Evolutionary conservation across 2,797 vertebrate species (phyloP).

Genomic region (Pangasius macronema): DNA sequence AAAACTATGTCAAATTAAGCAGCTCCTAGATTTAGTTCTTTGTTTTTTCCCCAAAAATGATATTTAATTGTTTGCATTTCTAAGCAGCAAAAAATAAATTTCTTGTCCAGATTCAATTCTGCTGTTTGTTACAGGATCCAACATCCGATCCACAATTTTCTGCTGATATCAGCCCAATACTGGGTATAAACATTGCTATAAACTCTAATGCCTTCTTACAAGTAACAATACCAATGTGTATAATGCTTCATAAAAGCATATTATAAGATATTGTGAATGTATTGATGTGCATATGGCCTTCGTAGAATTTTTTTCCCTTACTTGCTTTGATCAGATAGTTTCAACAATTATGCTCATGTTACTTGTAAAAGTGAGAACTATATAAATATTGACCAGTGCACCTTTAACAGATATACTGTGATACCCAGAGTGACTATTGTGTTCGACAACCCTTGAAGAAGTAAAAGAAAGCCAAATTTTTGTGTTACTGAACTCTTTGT

Average conservation of each 20-base stretch:
- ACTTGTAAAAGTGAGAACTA: neutral
- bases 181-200: neutral
- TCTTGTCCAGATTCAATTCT: neutral
- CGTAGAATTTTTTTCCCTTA: neutral
- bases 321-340: neutral
- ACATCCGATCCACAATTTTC: neutral
- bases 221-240: neutral
- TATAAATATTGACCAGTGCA: neutral
- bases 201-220: neutral
- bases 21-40: neutral
- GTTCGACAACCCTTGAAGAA: neutral
- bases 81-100: neutral
- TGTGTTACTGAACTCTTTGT: conserved; percentile 17
- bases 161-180: neutral
- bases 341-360: neutral
- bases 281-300: too few species aligned
- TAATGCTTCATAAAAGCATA: neutral
- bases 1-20: neutral
- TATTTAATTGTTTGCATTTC: conserved; percentile 4
- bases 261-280: neutral
- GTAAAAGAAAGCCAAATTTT: neutral
- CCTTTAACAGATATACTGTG: conserved; percentile 10
- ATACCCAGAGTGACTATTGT: conserved; percentile 14
- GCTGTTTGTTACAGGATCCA: neutral
- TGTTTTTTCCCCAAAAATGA: neutral